Conservation (phyloP, 2,113 vertebrate genomes). For the Tragelaphus strepsiceros region DNA sequence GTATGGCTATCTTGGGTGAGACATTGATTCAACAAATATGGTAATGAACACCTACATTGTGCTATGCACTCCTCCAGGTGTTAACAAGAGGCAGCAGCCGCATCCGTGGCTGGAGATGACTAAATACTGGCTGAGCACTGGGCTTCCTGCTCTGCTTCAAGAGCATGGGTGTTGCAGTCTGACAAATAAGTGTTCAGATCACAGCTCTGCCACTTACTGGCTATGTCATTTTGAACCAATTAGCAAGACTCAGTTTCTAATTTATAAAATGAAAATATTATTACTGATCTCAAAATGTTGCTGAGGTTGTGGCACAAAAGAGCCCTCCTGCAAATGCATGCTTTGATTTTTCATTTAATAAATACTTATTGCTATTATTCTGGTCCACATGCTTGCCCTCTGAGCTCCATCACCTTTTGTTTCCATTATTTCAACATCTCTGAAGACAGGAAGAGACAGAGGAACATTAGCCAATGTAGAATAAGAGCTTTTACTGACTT, state of each 20-base stretch:
- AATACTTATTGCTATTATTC: background rate
- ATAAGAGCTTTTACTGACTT: background rate
- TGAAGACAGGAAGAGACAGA: background rate
- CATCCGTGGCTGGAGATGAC: background rate
- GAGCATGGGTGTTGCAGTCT: background rate
- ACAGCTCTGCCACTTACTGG: background rate
- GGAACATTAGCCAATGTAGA: background rate
- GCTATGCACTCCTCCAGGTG: background rate
- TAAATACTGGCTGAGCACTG: background rate
- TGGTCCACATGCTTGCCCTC: background rate
- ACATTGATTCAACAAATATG: background rate
- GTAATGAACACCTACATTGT: background rate
- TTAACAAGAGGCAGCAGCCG: background rate
- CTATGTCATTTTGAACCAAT: background rate
- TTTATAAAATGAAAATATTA: background rate
- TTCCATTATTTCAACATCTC: background rate
- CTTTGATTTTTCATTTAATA: background rate
- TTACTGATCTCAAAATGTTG: background rate
- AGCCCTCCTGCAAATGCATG: background rate
- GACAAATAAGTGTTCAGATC: background rate
- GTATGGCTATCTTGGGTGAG: background rate
- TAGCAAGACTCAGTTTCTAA: background rate
- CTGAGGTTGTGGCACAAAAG: background rate
- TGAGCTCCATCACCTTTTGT: background rate
- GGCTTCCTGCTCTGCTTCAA: background rate